Evolutionary conservation across 2,797 vertebrate species (phyloP).

Genomic region (Syndactyla subalaris): DNA sequence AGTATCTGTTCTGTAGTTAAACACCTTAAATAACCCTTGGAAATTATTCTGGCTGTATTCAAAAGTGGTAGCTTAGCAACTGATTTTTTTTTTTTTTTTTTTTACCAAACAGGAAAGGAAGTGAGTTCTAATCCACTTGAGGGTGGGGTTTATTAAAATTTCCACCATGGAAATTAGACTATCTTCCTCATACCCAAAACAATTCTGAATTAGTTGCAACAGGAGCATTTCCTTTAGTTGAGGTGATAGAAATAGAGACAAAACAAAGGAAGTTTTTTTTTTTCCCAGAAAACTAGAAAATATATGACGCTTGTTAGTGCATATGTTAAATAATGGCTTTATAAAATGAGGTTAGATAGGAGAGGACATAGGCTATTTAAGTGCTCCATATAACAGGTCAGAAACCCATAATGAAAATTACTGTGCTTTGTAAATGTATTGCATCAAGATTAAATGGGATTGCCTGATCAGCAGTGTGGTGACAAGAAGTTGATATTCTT

Average conservation of each 20-base stretch:
- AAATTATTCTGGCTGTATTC: constrained; percentile 52
- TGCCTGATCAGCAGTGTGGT: background rate
- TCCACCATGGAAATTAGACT: constrained; percentile 32
- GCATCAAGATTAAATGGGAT: background rate
- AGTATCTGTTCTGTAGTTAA: constrained; percentile 1
- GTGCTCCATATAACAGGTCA: background rate
- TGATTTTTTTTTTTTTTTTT: background rate
- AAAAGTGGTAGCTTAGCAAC: constrained; percentile 59
- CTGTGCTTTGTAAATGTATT: background rate
- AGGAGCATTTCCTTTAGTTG: background rate
- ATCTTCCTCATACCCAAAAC: background rate
- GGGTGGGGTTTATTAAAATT: constrained; percentile 74
- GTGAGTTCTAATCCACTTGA: constrained; percentile 63
- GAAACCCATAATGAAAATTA: background rate
- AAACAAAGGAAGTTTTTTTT: background rate
- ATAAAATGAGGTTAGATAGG: background rate
- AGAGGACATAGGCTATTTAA: background rate
- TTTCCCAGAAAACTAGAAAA: background rate
- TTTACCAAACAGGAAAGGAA: background rate
- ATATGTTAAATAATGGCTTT: background rate
- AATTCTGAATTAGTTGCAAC: background rate
- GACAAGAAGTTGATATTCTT: background rate
- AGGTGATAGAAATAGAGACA: background rate
- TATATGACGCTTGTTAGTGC: background rate
- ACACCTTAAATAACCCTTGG: constrained; percentile 59